Conservation (phyloP, 2,113 vertebrate species). For the Aspidoscelis tigris region DNA sequence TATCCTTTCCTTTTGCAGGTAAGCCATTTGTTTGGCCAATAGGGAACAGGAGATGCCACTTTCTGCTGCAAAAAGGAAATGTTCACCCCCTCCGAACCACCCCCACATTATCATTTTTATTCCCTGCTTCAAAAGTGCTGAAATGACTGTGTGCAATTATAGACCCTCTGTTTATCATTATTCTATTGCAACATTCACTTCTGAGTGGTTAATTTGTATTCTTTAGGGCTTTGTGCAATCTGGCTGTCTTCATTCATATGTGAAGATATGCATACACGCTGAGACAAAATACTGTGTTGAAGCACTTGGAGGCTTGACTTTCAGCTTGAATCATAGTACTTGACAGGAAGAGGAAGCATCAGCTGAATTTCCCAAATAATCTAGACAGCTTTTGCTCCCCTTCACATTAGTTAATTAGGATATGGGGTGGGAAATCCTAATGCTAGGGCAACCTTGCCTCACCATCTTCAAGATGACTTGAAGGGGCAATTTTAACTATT, state of each 20-base stretch:
- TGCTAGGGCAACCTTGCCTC: no score
- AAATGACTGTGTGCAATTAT: conserved; percentile 34
- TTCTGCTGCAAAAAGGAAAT: conserved; percentile 6
- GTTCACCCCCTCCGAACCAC: not conserved
- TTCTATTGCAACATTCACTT: conserved; percentile 25
- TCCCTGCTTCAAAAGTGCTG: conserved; percentile 20
- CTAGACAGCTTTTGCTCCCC: not conserved
- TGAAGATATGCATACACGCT: not conserved
- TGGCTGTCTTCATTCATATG: conserved; percentile 52
- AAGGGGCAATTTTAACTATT: no score
- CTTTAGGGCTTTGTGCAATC: conserved; percentile 55
- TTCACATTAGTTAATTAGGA: not conserved
- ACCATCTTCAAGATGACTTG: no score
- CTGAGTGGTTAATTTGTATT: conserved; percentile 65
- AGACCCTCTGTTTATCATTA: conserved; percentile 46
- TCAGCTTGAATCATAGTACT: not conserved
- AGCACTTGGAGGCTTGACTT: not conserved
- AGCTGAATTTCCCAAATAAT: not conserved
- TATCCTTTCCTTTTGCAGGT: no score
- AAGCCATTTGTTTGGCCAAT: no score
- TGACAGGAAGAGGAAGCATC: not conserved
- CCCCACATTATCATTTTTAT: not conserved
- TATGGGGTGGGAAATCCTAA: no score
- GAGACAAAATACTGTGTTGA: conserved; percentile 30
- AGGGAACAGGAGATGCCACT: no score